Percentiles rank a stretch among this genome's conserved stretches.
Evolutionary conservation across 2,888 invertebrate species (phyloP).

Genomic region (Rotaria macrura): DNA sequence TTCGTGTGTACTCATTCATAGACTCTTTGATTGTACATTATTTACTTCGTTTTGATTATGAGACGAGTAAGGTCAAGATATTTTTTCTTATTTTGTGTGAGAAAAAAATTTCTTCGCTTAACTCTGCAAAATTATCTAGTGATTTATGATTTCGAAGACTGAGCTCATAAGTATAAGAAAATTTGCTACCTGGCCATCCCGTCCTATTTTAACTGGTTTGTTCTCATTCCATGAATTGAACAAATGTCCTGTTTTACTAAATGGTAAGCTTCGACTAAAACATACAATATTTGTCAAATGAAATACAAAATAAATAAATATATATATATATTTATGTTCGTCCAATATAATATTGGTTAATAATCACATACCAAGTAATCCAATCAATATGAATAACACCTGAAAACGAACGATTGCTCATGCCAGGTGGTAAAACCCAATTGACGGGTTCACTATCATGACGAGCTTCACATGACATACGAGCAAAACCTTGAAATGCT

Average conservation of each 20-base stretch:
- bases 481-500: constrained; percentile 71
- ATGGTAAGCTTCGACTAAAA: constrained; percentile 69
- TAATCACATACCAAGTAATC: constrained; percentile 62
- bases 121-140: no score
- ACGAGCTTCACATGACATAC: constrained; percentile 74
- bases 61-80: no score
- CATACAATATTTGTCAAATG: constrained; percentile 11
- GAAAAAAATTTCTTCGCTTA: no score
- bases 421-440: constrained; percentile 83
- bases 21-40: no score
- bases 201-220: constrained; percentile 94
- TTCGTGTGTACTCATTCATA: no score
- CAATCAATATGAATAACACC: constrained; percentile 93
- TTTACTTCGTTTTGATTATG: no score
- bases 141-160: background rate
- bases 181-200: constrained; percentile 65
- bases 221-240: constrained; percentile 97
- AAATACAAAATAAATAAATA: background rate
- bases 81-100: no score
- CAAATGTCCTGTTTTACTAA: constrained; percentile 77
- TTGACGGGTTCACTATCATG: constrained; percentile 77
- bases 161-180: no score
- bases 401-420: constrained; percentile 79
- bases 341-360: no score
- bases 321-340: no score